phyloP scores from a whole-genome alignment of 30 jellyfish, hydroid and myxozoan genomes.

The Nemopilema nomurai region DNA sequence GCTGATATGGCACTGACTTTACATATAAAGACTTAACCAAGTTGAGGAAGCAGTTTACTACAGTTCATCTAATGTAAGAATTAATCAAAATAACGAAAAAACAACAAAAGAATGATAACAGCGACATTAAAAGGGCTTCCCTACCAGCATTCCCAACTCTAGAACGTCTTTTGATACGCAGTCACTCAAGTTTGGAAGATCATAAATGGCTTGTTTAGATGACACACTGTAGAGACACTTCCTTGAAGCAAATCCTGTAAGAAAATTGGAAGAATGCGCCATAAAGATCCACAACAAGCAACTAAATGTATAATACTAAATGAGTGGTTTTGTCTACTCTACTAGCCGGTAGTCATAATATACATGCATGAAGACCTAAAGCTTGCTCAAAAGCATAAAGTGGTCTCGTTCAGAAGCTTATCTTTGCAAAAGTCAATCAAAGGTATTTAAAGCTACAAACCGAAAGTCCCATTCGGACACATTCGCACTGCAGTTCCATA shows the following conservation, averaged over 20 bases:
- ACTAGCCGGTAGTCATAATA: neutral
- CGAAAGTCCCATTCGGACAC: constrained; percentile 76
- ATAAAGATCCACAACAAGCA: no score
- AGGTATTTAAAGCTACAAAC: constrained; percentile 6
- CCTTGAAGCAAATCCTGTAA: constrained; percentile 73
- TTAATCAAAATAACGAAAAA: no score
- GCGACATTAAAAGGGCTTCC: neutral
- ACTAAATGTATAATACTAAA: no score
- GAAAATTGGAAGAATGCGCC: neutral
- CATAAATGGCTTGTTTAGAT: constrained; percentile 28
- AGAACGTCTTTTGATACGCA: constrained; percentile 57
- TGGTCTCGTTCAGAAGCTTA: no score
- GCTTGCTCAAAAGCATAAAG: neutral
- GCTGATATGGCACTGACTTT: no score
- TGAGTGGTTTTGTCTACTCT: no score
- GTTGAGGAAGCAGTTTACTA: no score
- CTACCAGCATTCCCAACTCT: constrained; percentile 47
- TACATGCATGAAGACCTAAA: neutral
- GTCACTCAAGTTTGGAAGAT: constrained; percentile 62
- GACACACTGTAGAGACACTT: constrained; percentile 21
- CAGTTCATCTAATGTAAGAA: no score
- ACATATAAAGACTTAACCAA: no score
- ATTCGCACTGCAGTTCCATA: constrained; percentile 64
- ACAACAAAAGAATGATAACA: neutral
- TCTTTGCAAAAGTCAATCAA: no score